Evolutionary conservation across 2,113 vertebrate species (phyloP), one percentile per base, ranked within the genome.

Genomic region (Pyxicephalus adspersus): DNA sequence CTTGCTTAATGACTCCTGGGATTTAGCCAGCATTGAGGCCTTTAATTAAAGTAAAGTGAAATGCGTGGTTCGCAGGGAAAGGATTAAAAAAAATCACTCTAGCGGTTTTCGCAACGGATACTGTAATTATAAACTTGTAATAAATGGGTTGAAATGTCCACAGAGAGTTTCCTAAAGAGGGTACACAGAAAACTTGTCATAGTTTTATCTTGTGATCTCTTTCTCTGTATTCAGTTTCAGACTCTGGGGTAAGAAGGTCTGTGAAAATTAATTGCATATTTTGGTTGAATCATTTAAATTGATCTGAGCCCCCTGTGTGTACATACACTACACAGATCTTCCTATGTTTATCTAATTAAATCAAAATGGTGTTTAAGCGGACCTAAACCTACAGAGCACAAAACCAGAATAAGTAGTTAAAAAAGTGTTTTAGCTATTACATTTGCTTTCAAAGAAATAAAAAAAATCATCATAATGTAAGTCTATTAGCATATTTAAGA

Each of bases 1-100:
- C 60, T 81, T 55, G 45, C 67, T 45, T 81, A 74, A 81, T 74
- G 58, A 81, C 79, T 74, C 68, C 3, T 3, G 68, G 60, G 68
- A 81, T 19, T 54, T 15, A 4, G 20, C 20, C 22, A 19, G 51
- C 60, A 64, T 64, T 45, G 57, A 72, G 77, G 68, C 79, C 79
- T 81, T 81, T 81, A 81, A 81, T 74, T 81, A 74, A 74, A 81
- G 79, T 50, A 64, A 73, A 55, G 28, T 22, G 55, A 34, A 64
- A 55, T 18, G 52, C 77, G 20, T 20, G 57, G n/a, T 4, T 58
- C 55, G 25, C 6, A 64, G 64, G 76, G 52, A 26, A 23, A 22
- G 51, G 64, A 38, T 67, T 38, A 45, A 67, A 34, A 68, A 77
- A 38, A 78, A 52, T 22, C 38, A 13, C 60, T 64, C 65, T 15